phyloP scores from a whole-genome alignment of 1,140 invertebrate genomes.

The Platyscapa corneri region DNA sequence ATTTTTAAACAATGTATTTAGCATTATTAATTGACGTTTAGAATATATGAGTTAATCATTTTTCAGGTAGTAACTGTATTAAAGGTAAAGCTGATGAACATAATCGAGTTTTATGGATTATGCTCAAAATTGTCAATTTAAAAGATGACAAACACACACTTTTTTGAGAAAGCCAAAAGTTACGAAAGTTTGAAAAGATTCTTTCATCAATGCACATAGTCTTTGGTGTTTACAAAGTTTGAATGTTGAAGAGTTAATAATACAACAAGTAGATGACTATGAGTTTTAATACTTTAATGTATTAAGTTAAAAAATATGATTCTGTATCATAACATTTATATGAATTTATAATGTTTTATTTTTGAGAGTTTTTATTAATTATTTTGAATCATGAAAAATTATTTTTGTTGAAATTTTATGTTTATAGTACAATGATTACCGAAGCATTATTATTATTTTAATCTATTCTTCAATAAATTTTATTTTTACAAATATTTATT shows the following conservation, averaged over 20 bases:
- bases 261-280: background rate
- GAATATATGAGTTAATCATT: background rate
- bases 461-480: too few species aligned
- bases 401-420: too few species aligned
- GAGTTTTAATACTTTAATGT: too few species aligned
- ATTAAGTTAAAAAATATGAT: too few species aligned
- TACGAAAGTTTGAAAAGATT: constrained; percentile 20
- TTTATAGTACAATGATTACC: too few species aligned
- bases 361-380: too few species aligned
- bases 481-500: too few species aligned
- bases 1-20: background rate
- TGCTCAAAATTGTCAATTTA: background rate
- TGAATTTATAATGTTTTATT: too few species aligned
- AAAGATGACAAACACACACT: background rate
- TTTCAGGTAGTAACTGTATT: background rate
- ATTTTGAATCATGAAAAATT: too few species aligned
- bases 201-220: background rate
- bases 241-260: constrained; percentile 14
- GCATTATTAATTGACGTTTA: too few species aligned
- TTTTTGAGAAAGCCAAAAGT: background rate
- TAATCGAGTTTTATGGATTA: constrained; percentile 1
- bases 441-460: too few species aligned
- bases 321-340: too few species aligned
- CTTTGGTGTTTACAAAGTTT: background rate
- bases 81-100: background rate